These are phyloP conservation scores for Pagetopsis macropterus DNA, from an alignment of 2,797 vertebrate genomes.

Conservation along the genomic window DNA sequence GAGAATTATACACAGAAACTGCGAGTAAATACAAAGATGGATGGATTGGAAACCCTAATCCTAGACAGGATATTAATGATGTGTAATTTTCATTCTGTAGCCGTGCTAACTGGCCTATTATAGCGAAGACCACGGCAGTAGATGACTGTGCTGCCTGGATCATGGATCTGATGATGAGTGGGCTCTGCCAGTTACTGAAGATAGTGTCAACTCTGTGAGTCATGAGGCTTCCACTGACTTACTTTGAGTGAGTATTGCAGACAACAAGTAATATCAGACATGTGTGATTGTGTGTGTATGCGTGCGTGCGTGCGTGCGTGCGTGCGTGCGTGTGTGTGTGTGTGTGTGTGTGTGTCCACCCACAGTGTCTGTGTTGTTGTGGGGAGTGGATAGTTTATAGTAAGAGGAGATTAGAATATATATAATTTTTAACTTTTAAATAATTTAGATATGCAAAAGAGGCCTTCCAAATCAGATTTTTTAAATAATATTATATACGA, in stretches of 20 bases:
- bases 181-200: constrained; percentile 12
- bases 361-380: constrained; percentile 41
- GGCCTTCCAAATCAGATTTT: too few relatives aligned
- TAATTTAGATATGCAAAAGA: not conserved
- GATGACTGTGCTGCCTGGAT: constrained; percentile 21
- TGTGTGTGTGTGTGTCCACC: constrained; percentile 26
- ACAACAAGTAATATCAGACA: constrained; percentile 7
- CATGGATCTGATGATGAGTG: constrained; percentile 37
- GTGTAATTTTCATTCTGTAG: constrained; percentile 29
- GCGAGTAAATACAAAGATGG: not conserved
- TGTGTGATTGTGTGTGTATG: not conserved
- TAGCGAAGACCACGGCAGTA: not conserved
- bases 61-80: not conserved
- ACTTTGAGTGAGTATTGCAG: constrained; percentile 1
- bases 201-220: constrained; percentile 41
- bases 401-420: constrained; percentile 26
- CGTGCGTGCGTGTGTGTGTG: not conserved
- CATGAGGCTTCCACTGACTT: constrained; percentile 58
- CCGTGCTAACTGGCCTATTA: not conserved
- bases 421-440: not conserved
- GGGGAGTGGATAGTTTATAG: constrained; percentile 39
- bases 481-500: too few relatives aligned
- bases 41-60: constrained; percentile 11
- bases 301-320: not conserved
- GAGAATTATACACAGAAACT: not conserved